Evolutionary conservation across 2,113 vertebrate genomes (phyloP).

Genomic region (Corythoichthys intestinalis): DNA sequence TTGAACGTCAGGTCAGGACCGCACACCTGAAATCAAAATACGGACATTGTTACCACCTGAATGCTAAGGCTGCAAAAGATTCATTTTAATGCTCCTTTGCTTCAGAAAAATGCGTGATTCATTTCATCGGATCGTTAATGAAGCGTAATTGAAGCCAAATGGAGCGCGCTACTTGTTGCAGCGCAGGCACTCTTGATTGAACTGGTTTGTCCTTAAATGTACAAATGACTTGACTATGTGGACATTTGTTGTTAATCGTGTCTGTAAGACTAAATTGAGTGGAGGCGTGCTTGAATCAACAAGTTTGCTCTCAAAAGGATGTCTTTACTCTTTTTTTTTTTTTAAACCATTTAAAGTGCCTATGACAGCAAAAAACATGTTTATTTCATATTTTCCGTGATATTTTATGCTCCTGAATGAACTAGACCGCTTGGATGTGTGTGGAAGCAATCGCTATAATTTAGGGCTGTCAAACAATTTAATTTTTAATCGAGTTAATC

Average conservation of each 20-base stretch:
- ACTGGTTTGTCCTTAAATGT: background rate
- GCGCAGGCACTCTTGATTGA: background rate
- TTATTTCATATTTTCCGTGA: no score
- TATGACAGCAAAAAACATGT: no score
- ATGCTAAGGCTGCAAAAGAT: background rate
- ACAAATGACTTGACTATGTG: background rate
- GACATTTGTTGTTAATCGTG: background rate
- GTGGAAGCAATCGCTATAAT: no score
- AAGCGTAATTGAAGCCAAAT: background rate
- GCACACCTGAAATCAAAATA: background rate
- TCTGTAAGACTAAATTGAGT: background rate
- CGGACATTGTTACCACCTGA: background rate
- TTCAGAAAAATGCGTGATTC: background rate
- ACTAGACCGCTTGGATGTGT: no score
- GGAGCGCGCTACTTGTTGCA: background rate
- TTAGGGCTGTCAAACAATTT: no score
- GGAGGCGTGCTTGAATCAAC: background rate
- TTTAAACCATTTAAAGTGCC: no score
- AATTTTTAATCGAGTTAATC: no score
- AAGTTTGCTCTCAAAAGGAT: background rate
- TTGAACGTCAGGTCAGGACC: conserved; percentile 9
- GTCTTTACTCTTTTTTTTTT: background rate
- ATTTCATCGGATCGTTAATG: background rate
- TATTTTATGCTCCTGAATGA: no score
- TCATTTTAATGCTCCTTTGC: background rate